Percentiles rank a stretch among this genome's conserved stretches.
Conservation (phyloP, 2,113 vertebrate genomes). For the Hirundichthys speculiger region DNA sequence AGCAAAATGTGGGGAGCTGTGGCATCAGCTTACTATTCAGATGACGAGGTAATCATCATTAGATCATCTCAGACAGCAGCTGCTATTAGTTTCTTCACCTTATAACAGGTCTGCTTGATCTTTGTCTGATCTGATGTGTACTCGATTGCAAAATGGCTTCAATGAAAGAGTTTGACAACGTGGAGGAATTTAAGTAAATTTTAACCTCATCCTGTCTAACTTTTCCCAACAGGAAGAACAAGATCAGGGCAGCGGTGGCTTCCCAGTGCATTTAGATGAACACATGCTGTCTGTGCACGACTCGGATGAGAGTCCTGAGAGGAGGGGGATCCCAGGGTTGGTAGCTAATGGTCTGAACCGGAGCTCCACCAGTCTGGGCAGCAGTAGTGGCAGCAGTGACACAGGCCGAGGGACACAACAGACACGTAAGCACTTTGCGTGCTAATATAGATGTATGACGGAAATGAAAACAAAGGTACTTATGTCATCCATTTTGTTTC, state of each 20-base stretch:
- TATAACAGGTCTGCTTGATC: neutral
- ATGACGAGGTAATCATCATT: slow-evolving; percentile 86
- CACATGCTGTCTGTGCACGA: slow-evolving; percentile 75
- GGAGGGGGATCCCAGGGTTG: slow-evolving; percentile 75
- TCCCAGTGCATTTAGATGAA: slow-evolving; percentile 88
- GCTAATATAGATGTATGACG: neutral
- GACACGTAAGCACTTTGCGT: slow-evolving; percentile 48
- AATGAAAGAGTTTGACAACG: no score
- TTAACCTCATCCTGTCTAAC: neutral
- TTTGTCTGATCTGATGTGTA: no score
- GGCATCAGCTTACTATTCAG: slow-evolving; percentile 91
- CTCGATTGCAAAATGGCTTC: no score
- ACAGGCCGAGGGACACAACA: slow-evolving; percentile 78
- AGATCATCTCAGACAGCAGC: fast-evolving
- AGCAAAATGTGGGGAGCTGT: slow-evolving; percentile 95
- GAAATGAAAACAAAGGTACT: no score
- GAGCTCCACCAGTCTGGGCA: slow-evolving; percentile 93
- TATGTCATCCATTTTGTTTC: neutral
- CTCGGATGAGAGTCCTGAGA: slow-evolving; percentile 74
- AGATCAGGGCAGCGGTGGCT: slow-evolving; percentile 77
- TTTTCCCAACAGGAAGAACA: slow-evolving; percentile 84
- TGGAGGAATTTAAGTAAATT: fast-evolving
- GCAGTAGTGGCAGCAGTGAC: slow-evolving; percentile 92
- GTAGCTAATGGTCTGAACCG: slow-evolving; percentile 87
- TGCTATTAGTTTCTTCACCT: neutral